Base-by-base conservation (phyloP, 2,888 invertebrate species). In the Hyles lineata region DNA sequence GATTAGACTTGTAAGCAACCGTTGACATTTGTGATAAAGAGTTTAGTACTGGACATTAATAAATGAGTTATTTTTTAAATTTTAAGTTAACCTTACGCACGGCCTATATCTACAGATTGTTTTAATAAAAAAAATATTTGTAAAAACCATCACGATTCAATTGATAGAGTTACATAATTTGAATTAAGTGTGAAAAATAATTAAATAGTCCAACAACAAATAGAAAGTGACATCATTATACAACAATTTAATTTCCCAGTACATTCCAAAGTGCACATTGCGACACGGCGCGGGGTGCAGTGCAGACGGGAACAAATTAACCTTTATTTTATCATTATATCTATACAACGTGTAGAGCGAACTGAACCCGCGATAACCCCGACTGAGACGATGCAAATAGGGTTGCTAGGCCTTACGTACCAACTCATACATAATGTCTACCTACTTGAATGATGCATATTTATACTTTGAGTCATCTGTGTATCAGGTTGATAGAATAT, bases 321-420 rank as follows among this genome's bases (percentile, higher is more conserved):
- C 85, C 85, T 85, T 87, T 85, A 81, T 84, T 79, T 83, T 84
- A 86, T 82, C 78, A 80, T 77, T 79, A 80, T 81, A 77, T 77
- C 35, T 35, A 77, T 79, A 77, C 74, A 78, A 78, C 75, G 76
- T 75, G 71, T 75, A 74, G 78, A 76, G 76, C 35, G 60, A 21
- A 75, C n/a, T 75, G 71, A 73, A 70, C 69, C 63, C 71, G 67
- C 74, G 83, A 82, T 83, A 82, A 82, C 83, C 82, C 73, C 71
- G 43, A 59, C 32, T 71, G 60, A 60, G 70, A 60, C 60, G 60
- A 43, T 71, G 60, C 70, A 60, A 17, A 55, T 43, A 72, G 58
- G 55, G 72, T 67, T 72, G 63, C 72, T 23, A 67, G 32, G 29
- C 17, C 4, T 72, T 11, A 35, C 9, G 11, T 63, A 35, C 17